Base-by-base conservation (phyloP, 2,888 invertebrate species). In the Caenorhabditis sulstoni region DNA sequence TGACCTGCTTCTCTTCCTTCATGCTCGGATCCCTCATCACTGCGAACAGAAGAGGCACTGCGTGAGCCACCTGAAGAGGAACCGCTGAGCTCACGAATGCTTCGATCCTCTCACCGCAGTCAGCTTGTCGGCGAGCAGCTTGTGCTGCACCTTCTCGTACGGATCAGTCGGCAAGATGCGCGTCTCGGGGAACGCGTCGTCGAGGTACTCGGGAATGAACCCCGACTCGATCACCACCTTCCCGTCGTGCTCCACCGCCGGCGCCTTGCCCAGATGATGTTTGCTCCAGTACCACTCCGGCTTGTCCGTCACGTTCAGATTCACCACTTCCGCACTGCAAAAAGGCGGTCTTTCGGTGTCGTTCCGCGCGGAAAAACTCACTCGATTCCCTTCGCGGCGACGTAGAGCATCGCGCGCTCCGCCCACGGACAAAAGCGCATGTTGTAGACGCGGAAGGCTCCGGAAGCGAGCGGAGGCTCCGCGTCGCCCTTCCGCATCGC, bases 371-470 rank as follows among this genome's bases (percentile, higher is more conserved):
- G 12, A 35, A 35, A 1, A 3, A 65, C 81, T 68, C 44, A 85
- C 85, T 67, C 64, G 18, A 86, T 80, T 18, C 76, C 78, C 59
- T 86, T 85, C 2, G 55, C 68, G 86, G 94, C 94, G 64, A 95
- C 91, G 1, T 94, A 93, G 39, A 95, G 91, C 81, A 94, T 93
- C 50, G 93, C 93, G 81, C 95, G 92, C 89, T 95, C 94, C 0
- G 95, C 94, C 87, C 93, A 95, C 0, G 95, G 95, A 87, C 95
- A 95, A 91, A 95, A 95, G 85, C 95, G 93, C 94, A 95, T 95
- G 49, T 94, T 94, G 89, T 94, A 95, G 3, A 95, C 90, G 41
- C 75, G 55, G 45, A 79, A 73, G 8, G 39, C 22, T 47, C 71
- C 78, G 1, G 55, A 7, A 16, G 55, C 55, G 11, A 71, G 23